These are phyloP conservation scores for Euthynnus affinis DNA, from an alignment of 2,797 vertebrate genomes.

Conservation along the genomic window DNA sequence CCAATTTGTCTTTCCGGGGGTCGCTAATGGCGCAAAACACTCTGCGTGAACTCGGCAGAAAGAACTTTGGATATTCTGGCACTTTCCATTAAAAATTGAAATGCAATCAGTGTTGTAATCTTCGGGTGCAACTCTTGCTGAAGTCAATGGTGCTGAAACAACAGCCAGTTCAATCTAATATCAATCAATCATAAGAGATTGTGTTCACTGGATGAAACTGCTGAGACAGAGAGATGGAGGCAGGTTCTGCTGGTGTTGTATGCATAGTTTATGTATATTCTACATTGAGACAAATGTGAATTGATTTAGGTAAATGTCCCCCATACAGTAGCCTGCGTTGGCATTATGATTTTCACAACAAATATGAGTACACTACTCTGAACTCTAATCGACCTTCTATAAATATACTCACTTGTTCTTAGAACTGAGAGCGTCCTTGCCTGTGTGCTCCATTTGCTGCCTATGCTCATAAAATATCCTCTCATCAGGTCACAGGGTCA, in stretches of 20 bases:
- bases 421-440: conserved; percentile 46
- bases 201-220: conserved; percentile 56
- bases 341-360: conserved; percentile 15
- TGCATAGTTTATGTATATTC: conserved; percentile 4
- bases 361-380: conserved; percentile 13
- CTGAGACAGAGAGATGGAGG: conserved; percentile 53
- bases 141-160: conserved; percentile 78
- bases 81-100: conserved; percentile 83
- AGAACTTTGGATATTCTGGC: conserved; percentile 74
- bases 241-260: conserved; percentile 21
- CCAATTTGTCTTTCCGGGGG: conserved; percentile 86
- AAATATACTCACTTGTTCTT: conserved; percentile 40
- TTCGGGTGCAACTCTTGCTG: conserved; percentile 67
- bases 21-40: conserved; percentile 83
- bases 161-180: conserved; percentile 78
- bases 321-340: conserved; percentile 7
- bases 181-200: conserved; percentile 76
- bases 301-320: conserved; percentile 28
- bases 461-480: conserved; percentile 53
- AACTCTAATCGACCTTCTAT: conserved; percentile 54
- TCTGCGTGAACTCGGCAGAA: conserved; percentile 66
- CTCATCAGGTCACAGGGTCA: conserved; percentile 49
- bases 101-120: conserved; percentile 81
- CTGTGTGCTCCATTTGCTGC: conserved; percentile 21
- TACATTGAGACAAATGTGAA: conserved; percentile 28